Percentiles rank a stretch among this genome's conserved stretches.
Conservation (phyloP, 2,797 vertebrate genomes). For the Anabas testudineus region DNA sequence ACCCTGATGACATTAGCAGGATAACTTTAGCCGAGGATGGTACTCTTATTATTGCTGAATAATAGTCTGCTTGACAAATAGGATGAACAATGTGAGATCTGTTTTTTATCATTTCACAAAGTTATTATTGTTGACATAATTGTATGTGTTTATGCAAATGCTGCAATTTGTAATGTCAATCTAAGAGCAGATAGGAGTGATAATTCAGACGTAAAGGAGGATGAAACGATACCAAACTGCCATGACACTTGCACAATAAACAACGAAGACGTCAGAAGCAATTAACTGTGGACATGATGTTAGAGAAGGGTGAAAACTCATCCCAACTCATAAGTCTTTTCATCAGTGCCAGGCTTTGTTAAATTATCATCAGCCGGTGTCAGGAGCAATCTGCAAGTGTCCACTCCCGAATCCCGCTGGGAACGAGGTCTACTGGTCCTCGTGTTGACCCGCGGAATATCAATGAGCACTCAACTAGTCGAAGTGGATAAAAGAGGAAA, state of each 20-base stretch:
- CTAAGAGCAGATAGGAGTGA: constrained; percentile 7
- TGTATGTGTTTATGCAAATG: not conserved
- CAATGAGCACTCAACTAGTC: constrained; percentile 73
- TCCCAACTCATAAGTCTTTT: constrained; percentile 71
- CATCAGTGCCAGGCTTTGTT: constrained; percentile 77
- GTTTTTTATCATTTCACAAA: no score
- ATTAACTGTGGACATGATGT: constrained; percentile 63
- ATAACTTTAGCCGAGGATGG: no score
- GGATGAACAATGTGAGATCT: no score
- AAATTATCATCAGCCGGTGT: constrained; percentile 78
- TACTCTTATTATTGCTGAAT: not conserved
- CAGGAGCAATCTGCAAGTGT: constrained; percentile 74
- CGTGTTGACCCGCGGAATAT: constrained; percentile 78
- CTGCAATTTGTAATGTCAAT: constrained; percentile 41
- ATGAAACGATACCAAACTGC: constrained; percentile 49
- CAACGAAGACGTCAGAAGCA: constrained; percentile 73
- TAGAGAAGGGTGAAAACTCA: constrained; percentile 53
- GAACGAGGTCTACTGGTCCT: constrained; percentile 70
- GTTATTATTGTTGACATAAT: not conserved
- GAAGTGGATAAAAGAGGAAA: constrained; percentile 67
- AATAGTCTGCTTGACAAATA: not conserved
- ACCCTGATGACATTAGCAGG: no score
- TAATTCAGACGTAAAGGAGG: constrained; percentile 31
- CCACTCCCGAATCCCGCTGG: constrained; percentile 68
- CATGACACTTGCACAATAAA: constrained; percentile 66